Conservation (phyloP, 2,113 vertebrate species). For the Scartelaos histophorus region DNA sequence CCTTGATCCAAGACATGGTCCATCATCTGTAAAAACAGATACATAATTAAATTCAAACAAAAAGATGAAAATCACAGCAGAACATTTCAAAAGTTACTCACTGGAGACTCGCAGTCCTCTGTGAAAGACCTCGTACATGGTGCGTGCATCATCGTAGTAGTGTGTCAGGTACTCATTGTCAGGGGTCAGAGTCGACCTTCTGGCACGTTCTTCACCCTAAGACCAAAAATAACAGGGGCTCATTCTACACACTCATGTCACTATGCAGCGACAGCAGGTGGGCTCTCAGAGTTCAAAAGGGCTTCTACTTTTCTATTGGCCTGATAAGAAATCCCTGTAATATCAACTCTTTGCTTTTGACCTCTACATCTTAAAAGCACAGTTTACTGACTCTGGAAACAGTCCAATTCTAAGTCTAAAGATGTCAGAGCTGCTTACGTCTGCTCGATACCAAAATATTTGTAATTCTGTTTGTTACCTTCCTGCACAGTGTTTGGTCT, state of each 20-base stretch:
- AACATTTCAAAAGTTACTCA: conserved; percentile 70
- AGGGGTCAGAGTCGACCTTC: conserved; percentile 81
- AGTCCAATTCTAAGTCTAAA: not conserved
- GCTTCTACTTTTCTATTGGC: too few species aligned
- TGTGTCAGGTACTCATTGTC: conserved; percentile 69
- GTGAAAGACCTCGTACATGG: conserved; percentile 85
- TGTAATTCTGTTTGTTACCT: not conserved
- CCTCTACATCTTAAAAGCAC: too few species aligned
- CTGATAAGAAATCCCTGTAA: too few species aligned
- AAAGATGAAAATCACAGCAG: not conserved
- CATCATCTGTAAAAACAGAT: conserved; percentile 79
- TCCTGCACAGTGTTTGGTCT: not conserved
- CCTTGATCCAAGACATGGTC: conserved; percentile 90
- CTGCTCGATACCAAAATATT: not conserved
- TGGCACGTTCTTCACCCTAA: conserved; percentile 80
- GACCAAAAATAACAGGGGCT: not conserved
- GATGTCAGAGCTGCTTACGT: not conserved
- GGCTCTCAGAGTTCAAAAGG: too few species aligned
- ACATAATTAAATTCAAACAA: fast-evolving
- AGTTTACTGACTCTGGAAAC: too few species aligned
- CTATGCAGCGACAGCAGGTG: too few species aligned
- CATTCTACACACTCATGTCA: not conserved
- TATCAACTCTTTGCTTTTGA: too few species aligned
- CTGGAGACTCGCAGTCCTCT: conserved; percentile 88
- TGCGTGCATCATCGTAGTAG: conserved; percentile 86